These are phyloP conservation scores for Chamaetylas fuelleborni DNA, from an alignment of 2,113 vertebrate species.

Conservation along the genomic window DNA sequence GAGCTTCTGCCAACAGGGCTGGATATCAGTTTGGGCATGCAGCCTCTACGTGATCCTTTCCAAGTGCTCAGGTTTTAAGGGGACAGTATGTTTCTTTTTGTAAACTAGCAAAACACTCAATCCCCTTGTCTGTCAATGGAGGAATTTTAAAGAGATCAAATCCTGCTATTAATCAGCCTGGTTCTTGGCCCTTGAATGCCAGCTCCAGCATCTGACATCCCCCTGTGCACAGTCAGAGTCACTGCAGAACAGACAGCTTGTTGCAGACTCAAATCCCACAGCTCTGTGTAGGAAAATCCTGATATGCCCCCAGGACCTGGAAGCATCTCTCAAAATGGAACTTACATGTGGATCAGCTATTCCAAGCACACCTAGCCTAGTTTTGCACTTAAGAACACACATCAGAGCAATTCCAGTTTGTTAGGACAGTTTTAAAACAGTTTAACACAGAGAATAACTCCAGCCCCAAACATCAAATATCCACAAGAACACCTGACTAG, in stretches of 20 bases:
- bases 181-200: neutral
- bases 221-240: fast-evolving
- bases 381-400: neutral
- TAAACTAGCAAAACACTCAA: neutral
- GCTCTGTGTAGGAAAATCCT: neutral
- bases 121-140: neutral
- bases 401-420: neutral
- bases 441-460: neutral
- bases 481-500: neutral
- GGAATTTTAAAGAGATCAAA: neutral
- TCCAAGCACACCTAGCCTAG: neutral
- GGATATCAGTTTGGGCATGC: neutral
- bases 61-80: neutral
- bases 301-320: neutral
- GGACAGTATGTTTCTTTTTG: neutral
- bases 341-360: fast-evolving
- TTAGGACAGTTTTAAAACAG: neutral
- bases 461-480: neutral
- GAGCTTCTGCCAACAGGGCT: neutral
- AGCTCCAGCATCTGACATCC: neutral
- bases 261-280: neutral
- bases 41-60: neutral
- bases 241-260: neutral
- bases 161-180: neutral
- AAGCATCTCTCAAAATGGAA: neutral